Base-by-base conservation (phyloP, 2,888 invertebrate genomes). In the Stenolophus ochropezus region DNA sequence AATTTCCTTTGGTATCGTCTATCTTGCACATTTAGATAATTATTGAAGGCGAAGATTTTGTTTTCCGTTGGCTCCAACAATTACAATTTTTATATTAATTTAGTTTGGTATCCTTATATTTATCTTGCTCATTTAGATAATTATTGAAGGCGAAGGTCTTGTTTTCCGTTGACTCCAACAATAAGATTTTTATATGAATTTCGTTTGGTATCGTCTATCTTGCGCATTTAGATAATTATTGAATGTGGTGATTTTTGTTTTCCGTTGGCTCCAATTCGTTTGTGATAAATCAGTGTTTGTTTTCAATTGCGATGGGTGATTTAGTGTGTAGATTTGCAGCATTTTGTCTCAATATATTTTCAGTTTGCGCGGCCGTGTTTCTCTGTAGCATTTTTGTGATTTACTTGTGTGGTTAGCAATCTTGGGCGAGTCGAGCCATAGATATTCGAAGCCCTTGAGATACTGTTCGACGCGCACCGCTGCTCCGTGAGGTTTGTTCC, bases 371-470 rank as follows among this genome's bases (percentile, higher is more conserved):
- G 61, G 61, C 23, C n/a, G n/a, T 61, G 61, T 61, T 61, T 61
- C 14, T 11, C n/a, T 18, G 21, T 61, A 61, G 25, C 25, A 61
- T 61, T 61, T 61, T 61, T 61, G 61, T 61, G 61, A 61, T 61
- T 61, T 61, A 61, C 23, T 61, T 61, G 25, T 25, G 61, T 23
- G 61, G 61, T 14, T 61, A 25, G 61, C n/a, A 61, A 61, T 61
- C 61, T 61, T 61, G n/a, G 56, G 23, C 61, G 21, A 61, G 25
- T 61, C 61, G 25, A 61, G 61, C 61, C n/a, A 61, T 61, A 61
- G 61, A 61, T 61, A 61, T 61, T 61, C 61, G 61, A 61, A 25
- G 25, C 61, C 61, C 61, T n/a, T 14, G 61, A 61, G 61, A 61
- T n/a, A 61, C 14, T 14, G 14, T 2, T 25, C 23, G 4, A 25